Conservation (phyloP, 2,797 vertebrate species). For the Gastrophryne carolinensis region DNA sequence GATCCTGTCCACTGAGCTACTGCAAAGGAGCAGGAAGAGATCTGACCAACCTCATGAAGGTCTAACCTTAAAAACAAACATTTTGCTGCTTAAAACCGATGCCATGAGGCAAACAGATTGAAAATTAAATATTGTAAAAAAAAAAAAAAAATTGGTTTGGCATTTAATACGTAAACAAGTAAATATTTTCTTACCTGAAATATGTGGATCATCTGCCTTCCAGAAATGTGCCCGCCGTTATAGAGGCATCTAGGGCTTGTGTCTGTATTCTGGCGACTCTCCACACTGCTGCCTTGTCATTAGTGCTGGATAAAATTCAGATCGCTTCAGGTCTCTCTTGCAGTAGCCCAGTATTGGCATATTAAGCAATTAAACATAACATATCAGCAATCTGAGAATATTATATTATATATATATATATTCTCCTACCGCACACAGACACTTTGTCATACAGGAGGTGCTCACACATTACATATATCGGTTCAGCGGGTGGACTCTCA, state of each 20-base stretch:
- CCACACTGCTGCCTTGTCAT: conserved; percentile 31
- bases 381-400: no score
- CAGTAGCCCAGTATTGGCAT: conserved; percentile 39
- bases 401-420: no score
- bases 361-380: not conserved
- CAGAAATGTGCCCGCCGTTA: conserved; percentile 1
- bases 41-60: conserved; percentile 12
- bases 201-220: conserved; percentile 4
- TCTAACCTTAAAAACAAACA: conserved; percentile 28
- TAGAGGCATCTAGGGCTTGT: conserved; percentile 4
- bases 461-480: no score
- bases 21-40: conserved; percentile 47
- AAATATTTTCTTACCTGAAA: conserved; percentile 34
- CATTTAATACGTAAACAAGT: conserved; percentile 5
- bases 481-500: no score
- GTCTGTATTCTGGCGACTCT: conserved; percentile 20
- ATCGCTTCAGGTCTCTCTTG: conserved; percentile 39
- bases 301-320: conserved; percentile 20
- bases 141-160: not conserved
- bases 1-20: conserved; percentile 41
- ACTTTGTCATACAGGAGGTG: no score
- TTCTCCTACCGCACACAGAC: no score
- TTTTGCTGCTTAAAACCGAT: not conserved
- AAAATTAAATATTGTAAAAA: not conserved
- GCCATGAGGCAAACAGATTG: not conserved